phyloP scores from a whole-genome alignment of 2,797 vertebrate species.

The Esox lucius region DNA sequence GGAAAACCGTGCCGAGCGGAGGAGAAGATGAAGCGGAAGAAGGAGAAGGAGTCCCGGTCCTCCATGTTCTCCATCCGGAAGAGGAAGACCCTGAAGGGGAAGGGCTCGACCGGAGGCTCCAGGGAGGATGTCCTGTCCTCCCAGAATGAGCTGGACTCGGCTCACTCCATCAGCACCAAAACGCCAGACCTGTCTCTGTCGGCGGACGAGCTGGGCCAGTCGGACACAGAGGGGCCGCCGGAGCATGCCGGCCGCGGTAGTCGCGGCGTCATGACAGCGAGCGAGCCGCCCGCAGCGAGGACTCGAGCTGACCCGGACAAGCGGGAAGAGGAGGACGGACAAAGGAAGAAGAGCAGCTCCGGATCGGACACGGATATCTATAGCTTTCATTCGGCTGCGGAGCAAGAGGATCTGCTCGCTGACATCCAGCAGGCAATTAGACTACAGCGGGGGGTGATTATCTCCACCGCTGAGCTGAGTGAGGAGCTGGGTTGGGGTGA shows the following conservation, averaged over 20 bases:
- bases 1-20: conserved; percentile 74
- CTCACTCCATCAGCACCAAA: conserved; percentile 77
- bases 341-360: conserved; percentile 85
- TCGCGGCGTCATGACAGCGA: too few species aligned
- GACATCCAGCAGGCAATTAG: conserved; percentile 95
- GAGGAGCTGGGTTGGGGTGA: conserved; percentile 45
- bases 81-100: conserved; percentile 80
- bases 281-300: background rate
- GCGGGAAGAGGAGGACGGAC: conserved; percentile 70
- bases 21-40: conserved; percentile 79
- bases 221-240: conserved; percentile 73
- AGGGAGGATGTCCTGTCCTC: conserved; percentile 85
- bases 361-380: conserved; percentile 97
- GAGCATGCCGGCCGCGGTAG: background rate
- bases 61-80: conserved; percentile 96
- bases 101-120: conserved; percentile 76
- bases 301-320: conserved; percentile 58
- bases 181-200: conserved; percentile 89
- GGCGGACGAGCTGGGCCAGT: conserved; percentile 82
- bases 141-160: conserved; percentile 82
- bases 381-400: conserved; percentile 95
- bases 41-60: conserved; percentile 81
- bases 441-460: conserved; percentile 80
- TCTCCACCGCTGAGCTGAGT: conserved; percentile 38
- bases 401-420: conserved; percentile 94